Conservation (phyloP, 2,888 invertebrate species). For the Ptychoptera albimana region DNA sequence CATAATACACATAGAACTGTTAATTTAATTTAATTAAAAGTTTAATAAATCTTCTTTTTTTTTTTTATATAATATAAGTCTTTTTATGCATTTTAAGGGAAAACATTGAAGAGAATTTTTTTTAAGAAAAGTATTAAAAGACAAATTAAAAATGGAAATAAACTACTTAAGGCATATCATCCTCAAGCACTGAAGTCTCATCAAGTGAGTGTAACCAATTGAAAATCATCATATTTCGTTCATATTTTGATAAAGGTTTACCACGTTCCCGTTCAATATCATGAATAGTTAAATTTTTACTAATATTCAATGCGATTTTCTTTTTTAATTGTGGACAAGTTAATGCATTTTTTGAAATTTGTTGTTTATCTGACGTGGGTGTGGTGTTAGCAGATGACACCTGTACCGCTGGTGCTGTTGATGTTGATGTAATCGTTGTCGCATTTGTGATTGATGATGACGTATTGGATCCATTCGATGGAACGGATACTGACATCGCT, state of each 20-base stretch:
- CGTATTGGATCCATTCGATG: constrained; percentile 14
- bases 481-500: neutral
- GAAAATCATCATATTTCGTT: constrained; percentile 90
- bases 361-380: neutral
- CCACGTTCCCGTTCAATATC: constrained; percentile 71
- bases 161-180: constrained; percentile 14
- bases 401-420: constrained; percentile 19
- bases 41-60: neutral
- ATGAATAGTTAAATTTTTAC: constrained; percentile 46
- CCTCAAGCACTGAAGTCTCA: constrained; percentile 42
- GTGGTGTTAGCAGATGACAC: neutral
- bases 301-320: constrained; percentile 12
- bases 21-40: neutral
- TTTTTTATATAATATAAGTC: neutral
- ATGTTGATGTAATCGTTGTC: neutral
- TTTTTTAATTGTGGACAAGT: constrained; percentile 11
- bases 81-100: neutral
- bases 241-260: constrained; percentile 73
- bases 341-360: constrained; percentile 6
- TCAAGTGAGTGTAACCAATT: constrained; percentile 84
- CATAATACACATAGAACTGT: no score
- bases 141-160: neutral
- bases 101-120: neutral
- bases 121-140: neutral
- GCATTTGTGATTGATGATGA: constrained; percentile 9